These are phyloP conservation scores for Aurelia sp. DNA, from an alignment of 30 jellyfish, hydroid and myxozoan species.

Conservation along the genomic window DNA sequence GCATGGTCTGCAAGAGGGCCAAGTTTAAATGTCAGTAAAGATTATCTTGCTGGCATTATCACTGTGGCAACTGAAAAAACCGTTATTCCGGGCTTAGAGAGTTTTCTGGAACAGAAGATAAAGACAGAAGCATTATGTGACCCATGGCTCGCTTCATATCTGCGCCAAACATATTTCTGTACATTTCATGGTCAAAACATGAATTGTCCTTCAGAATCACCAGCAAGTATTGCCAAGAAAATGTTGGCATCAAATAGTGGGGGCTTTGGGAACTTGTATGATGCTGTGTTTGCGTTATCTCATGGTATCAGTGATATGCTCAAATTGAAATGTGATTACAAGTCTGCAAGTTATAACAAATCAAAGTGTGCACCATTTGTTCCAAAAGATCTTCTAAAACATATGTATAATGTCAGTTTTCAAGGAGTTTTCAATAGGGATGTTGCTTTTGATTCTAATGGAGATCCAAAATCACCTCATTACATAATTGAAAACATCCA, in stretches of 20 bases:
- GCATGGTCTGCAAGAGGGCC: slow-evolving; percentile 91
- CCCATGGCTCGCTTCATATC: slow-evolving; percentile 81
- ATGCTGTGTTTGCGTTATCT: slow-evolving; percentile 81
- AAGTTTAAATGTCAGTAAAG: slow-evolving; percentile 36
- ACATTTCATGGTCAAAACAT: neutral
- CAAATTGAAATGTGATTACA: slow-evolving; percentile 42
- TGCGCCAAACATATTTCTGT: slow-evolving; percentile 60
- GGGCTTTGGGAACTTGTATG: slow-evolving; percentile 64
- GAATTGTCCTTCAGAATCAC: slow-evolving; percentile 51
- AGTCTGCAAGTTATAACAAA: slow-evolving; percentile 15
- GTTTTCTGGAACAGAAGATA: slow-evolving; percentile 48
- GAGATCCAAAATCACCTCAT: slow-evolving; percentile 72
- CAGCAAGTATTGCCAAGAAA: slow-evolving; percentile 35
- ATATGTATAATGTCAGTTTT: slow-evolving; percentile 63
- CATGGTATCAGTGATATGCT: slow-evolving; percentile 58
- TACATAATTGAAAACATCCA: slow-evolving; percentile 85
- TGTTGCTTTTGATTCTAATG: slow-evolving; percentile 67
- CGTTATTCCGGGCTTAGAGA: slow-evolving; percentile 56
- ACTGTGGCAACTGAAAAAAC: slow-evolving; percentile 75
- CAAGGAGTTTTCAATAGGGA: slow-evolving; percentile 48
- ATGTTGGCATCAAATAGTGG: slow-evolving; percentile 68
- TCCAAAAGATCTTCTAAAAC: slow-evolving; percentile 45
- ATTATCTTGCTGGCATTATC: slow-evolving; percentile 70
- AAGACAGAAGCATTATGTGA: slow-evolving; percentile 53
- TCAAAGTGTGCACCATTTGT: slow-evolving; percentile 46